Percentiles rank a stretch among this genome's conserved stretches.
Conservation (phyloP, 2,888 invertebrate genomes). For the Hypercompe scribonia region DNA sequence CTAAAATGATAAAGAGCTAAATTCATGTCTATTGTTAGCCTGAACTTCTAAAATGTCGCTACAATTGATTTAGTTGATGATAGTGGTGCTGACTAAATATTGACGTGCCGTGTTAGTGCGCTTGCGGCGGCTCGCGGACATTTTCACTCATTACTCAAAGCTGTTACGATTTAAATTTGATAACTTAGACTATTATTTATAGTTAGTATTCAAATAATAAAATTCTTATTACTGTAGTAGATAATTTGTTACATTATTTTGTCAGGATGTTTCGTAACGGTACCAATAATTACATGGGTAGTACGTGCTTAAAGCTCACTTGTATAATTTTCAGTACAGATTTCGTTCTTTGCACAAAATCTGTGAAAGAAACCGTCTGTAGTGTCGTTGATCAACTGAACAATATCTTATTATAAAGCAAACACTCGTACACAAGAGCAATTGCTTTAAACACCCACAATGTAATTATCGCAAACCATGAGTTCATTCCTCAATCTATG, state of each 20-base stretch:
- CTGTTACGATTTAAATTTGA: not conserved
- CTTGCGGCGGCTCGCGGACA: slow-evolving; percentile 13
- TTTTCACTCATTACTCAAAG: slow-evolving; percentile 11
- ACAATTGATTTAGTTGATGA: slow-evolving; percentile 60
- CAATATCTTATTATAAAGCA: not conserved
- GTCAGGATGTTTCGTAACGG: not conserved
- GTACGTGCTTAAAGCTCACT: not conserved
- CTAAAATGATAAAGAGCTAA: slow-evolving; percentile 59
- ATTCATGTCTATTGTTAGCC: slow-evolving; percentile 59
- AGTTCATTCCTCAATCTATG: slow-evolving; percentile 42
- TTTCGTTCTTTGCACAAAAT: not conserved
- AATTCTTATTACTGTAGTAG: not conserved
- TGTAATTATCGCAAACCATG: slow-evolving; percentile 17
- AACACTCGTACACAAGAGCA: not conserved
- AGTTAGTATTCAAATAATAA: not conserved
- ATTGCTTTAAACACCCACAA: slow-evolving; percentile 2
- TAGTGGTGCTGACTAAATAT: slow-evolving; percentile 41
- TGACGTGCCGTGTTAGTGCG: slow-evolving; percentile 24
- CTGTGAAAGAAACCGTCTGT: not conserved
- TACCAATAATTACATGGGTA: not conserved
- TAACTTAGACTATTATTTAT: not conserved
- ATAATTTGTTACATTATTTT: not conserved
- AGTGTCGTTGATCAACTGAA: not conserved
- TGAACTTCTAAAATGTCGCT: slow-evolving; percentile 59
- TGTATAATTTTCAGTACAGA: not conserved